Evolutionary conservation across 2,888 invertebrate genomes (phyloP), one percentile per base, ranked within the genome.

Genomic region (Melipona beecheii): DNA sequence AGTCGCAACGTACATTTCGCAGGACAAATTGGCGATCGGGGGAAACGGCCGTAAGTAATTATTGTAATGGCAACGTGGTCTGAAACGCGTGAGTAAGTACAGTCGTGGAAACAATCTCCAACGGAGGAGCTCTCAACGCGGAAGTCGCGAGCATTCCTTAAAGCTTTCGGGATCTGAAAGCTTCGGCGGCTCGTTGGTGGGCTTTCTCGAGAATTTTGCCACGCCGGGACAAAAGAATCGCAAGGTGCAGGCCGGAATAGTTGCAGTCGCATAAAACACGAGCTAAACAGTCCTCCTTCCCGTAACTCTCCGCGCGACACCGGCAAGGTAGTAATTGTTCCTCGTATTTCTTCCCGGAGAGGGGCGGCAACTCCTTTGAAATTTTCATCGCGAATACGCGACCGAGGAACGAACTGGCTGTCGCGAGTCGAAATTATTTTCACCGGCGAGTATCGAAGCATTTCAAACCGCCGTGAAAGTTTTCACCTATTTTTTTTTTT

Each of bases 261-360:
- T 70, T 54, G 68, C 21, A n/a, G 64, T n/a, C 21, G 49, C 68
- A 72, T 75, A 82, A 85, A 81, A 85, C 76, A 56, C 65, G 24
- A 56, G 64, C 78, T 70, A 79, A 75, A 83, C 68, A 77, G 73
- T 76, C 79, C 76, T 85, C 52, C 77, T 75, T 78, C 31, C 56
- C 24, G 75, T 84, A 73, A 70, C 77, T 81, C 43, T 81, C 43
- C 76, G 65, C 66, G 81, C 75, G 75, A 76, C 76, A 74, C 82
- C 70, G 58, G 76, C 60, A 74, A 79, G 82, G 64, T 68, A 62
- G 76, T 78, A 85, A 86, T 85, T 76, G 76, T 82, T 70, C 73
- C 24, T 49, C 43, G 74, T 85, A 64, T 70, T 75, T 77, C 78
- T 74, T 81, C 73, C 58, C 31, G 4, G 31, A 4, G 4, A 4